Conservation (phyloP, 2,888 invertebrate genomes). For the Helobdella robusta region DNA sequence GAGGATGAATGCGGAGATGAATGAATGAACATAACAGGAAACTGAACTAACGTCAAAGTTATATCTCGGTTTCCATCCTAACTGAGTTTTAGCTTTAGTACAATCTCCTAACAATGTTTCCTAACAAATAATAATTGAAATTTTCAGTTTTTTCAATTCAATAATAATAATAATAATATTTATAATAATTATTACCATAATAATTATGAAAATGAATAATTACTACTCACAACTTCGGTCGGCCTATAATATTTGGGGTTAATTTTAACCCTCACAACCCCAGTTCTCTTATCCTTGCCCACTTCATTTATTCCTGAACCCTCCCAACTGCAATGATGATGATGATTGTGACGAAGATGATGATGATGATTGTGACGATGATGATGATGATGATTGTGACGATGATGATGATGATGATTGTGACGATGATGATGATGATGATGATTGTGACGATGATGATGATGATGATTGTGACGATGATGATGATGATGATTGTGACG, state of each 20-base stretch:
- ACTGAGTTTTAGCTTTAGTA: conserved; percentile 71
- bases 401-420: no score
- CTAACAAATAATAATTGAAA: conserved; percentile 36
- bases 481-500: no score
- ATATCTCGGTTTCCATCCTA: conserved; percentile 80
- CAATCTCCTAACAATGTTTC: conserved; percentile 86
- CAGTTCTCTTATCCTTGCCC: conserved; percentile 64
- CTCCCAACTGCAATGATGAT: conserved; percentile 62
- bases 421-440: no score
- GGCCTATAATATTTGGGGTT: conserved; percentile 92
- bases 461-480: no score
- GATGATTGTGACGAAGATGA: no score
- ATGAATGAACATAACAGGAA: neutral
- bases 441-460: no score
- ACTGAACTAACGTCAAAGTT: conserved; percentile 56
- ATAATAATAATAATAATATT: neutral
- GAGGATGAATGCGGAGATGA: no score
- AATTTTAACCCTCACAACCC: conserved; percentile 69
- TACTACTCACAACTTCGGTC: conserved; percentile 70
- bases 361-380: no score
- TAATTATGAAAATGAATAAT: neutral
- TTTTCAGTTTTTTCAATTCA: neutral
- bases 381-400: no score
- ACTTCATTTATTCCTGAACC: conserved; percentile 75
- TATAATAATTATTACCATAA: neutral